Evolutionary conservation across 1,140 invertebrate genomes (phyloP).

Genomic region (Hesperophylax magnus): DNA sequence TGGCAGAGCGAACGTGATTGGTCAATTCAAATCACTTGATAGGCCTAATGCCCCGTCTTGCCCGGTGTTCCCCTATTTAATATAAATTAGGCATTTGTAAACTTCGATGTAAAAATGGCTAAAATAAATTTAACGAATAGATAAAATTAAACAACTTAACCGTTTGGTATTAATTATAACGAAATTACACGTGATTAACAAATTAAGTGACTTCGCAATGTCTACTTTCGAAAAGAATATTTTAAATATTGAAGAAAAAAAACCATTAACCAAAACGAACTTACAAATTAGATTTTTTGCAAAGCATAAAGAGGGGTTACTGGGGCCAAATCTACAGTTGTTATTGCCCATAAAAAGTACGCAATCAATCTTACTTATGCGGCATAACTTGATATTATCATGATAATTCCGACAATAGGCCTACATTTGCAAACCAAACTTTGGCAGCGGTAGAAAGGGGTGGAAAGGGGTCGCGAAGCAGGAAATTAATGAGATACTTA

Average conservation of each 20-base stretch:
- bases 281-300: neutral
- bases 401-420: conserved; percentile 32
- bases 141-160: no score
- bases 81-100: no score
- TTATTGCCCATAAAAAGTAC: conserved; percentile 12
- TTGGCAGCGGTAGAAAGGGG: neutral
- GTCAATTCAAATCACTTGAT: no score
- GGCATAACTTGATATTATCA: conserved; percentile 39
- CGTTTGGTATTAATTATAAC: neutral
- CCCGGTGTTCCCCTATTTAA: no score
- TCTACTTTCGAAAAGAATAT: neutral
- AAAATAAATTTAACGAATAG: no score
- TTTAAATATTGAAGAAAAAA: neutral
- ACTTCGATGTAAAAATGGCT: no score
- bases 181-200: neutral
- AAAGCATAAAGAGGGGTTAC: neutral
- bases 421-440: conserved; percentile 39
- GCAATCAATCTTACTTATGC: conserved; percentile 38
- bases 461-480: conserved; percentile 29
- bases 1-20: no score
- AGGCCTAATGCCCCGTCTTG: no score
- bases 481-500: conserved; percentile 52
- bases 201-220: neutral
- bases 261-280: neutral
- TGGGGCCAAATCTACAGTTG: neutral